These are phyloP conservation scores for Anseranas semipalmata DNA, from an alignment of 2,113 vertebrate species.

Conservation along the genomic window DNA sequence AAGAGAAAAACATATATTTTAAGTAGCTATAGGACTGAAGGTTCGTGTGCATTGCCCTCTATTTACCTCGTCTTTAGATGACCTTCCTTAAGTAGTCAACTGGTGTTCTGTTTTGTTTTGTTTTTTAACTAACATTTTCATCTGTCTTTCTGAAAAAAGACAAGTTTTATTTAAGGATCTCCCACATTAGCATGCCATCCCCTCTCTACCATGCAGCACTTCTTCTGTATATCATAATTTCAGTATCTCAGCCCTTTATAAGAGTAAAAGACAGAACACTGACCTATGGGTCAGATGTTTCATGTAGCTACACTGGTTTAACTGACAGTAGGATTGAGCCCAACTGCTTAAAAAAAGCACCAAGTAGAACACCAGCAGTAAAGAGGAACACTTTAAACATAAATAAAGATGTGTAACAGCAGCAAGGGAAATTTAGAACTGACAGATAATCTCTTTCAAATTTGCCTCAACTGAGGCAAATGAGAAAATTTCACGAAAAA, in stretches of 20 bases:
- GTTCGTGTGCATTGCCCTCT: neutral
- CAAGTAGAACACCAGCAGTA: neutral
- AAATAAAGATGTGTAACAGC: neutral
- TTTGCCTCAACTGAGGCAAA: neutral
- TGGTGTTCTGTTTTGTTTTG: neutral
- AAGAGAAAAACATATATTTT: neutral
- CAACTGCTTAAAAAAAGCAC: neutral
- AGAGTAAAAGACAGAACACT: neutral
- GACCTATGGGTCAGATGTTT: neutral
- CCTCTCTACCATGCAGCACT: fast-evolving
- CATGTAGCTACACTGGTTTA: neutral
- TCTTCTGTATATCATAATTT: neutral
- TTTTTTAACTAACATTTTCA: neutral
- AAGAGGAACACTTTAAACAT: neutral
- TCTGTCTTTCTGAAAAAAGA: neutral
- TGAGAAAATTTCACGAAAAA: neutral
- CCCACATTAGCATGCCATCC: neutral
- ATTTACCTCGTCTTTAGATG: neutral
- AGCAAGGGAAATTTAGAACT: neutral
- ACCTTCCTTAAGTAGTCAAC: neutral
- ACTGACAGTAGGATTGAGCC: neutral
- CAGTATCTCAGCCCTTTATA: neutral
- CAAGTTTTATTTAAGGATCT: neutral
- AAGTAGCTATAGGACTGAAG: neutral
- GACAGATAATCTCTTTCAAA: neutral